Conservation (phyloP, 2,113 vertebrate genomes). For the Piliocolobus tephrosceles region DNA sequence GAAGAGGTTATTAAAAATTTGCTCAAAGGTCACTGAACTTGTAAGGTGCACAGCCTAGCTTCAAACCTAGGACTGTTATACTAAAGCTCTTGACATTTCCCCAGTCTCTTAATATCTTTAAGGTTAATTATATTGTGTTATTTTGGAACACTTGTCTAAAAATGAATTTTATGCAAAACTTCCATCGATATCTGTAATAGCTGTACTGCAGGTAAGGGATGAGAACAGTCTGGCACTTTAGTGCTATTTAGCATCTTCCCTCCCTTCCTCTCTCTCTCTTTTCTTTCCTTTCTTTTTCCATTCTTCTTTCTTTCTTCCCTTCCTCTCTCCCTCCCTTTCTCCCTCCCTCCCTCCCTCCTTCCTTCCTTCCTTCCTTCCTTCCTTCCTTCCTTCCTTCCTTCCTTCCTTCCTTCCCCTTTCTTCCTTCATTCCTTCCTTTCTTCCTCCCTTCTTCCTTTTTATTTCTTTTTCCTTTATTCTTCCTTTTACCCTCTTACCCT, state of each 20-base stretch:
- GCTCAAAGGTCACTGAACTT: neutral
- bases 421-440: no score
- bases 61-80: neutral
- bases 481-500: neutral
- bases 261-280: neutral
- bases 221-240: neutral
- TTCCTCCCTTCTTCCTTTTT: neutral
- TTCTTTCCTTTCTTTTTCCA: neutral
- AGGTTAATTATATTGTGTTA: neutral
- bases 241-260: neutral
- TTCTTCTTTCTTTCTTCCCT: neutral
- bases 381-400: neutral
- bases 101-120: neutral
- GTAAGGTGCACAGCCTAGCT: neutral
- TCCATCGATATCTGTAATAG: neutral
- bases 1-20: neutral
- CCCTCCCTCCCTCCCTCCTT: no score
- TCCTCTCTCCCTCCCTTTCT: neutral
- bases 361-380: no score
- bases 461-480: no score
- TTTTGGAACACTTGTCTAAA: neutral
- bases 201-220: neutral
- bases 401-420: no score
- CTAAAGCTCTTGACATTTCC: neutral
- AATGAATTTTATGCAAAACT: neutral